phyloP scores from a whole-genome alignment of 2,888 invertebrate species.

The Andrena fulva region DNA sequence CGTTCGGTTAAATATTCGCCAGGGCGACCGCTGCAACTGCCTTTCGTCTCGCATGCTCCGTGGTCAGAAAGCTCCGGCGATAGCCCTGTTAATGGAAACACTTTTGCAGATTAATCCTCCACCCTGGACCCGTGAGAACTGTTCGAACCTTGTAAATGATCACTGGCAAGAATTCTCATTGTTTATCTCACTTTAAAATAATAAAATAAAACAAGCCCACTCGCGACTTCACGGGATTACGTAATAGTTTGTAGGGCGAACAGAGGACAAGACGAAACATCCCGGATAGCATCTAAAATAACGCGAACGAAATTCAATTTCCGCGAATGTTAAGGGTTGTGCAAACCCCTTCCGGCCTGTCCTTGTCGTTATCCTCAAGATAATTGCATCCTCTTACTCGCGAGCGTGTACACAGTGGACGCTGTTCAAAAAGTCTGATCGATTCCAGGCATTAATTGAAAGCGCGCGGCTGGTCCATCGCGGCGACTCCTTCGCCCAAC shows the following conservation, averaged over 20 bases:
- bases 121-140: too few relatives aligned
- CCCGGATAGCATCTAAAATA: neutral
- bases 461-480: neutral
- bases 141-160: neutral
- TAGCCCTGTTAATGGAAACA: neutral
- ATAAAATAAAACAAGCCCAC: neutral
- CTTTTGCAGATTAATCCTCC: neutral
- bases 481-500: neutral
- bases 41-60: neutral
- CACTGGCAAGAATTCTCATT: neutral
- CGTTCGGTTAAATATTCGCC: neutral
- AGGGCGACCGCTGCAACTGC: neutral
- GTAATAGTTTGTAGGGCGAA: neutral
- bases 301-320: constrained; percentile 17
- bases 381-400: constrained; percentile 12
- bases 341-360: neutral
- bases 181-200: neutral
- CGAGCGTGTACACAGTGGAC: neutral
- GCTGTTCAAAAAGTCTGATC: neutral
- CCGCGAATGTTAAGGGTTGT: constrained; percentile 6
- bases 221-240: neutral
- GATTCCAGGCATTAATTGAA: constrained; percentile 9
- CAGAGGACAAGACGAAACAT: neutral
- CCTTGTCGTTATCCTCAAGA: neutral
- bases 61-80: neutral